Conservation (phyloP, 2,888 invertebrate genomes). For the Cephonodes hylas region DNA sequence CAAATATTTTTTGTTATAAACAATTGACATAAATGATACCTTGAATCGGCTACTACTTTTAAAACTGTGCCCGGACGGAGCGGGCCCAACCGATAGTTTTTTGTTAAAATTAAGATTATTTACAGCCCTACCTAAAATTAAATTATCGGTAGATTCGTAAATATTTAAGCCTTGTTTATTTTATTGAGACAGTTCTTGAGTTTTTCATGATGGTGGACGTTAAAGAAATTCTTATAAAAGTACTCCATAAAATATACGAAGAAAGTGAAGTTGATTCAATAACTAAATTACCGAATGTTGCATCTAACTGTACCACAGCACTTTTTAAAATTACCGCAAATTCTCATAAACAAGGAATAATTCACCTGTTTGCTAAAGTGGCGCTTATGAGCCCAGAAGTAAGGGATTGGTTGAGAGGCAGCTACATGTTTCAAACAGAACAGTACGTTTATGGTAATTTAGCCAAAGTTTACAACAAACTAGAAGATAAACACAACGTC, state of each 20-base stretch:
- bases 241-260: not conserved
- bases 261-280: not conserved
- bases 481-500: conserved; percentile 38
- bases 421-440: not conserved
- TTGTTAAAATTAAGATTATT: too few relatives aligned
- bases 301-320: not conserved
- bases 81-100: too few relatives aligned
- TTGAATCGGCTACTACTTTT: too few relatives aligned
- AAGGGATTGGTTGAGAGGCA: not conserved
- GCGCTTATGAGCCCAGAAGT: not conserved
- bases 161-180: too few relatives aligned
- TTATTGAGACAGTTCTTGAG: too few relatives aligned
- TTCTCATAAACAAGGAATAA: too few relatives aligned
- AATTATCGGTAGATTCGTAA: too few relatives aligned
- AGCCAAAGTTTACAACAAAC: conserved; percentile 23
- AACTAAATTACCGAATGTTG: not conserved
- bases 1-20: too few relatives aligned
- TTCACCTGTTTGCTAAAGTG: not conserved
- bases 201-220: not conserved
- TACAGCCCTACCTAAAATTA: too few relatives aligned
- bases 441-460: conserved; percentile 2
- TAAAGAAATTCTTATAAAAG: not conserved
- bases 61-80: too few relatives aligned
- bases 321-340: not conserved
- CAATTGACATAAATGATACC: too few relatives aligned